phyloP scores from a whole-genome alignment of 2,113 vertebrate species.

The Rostratula benghalensis region DNA sequence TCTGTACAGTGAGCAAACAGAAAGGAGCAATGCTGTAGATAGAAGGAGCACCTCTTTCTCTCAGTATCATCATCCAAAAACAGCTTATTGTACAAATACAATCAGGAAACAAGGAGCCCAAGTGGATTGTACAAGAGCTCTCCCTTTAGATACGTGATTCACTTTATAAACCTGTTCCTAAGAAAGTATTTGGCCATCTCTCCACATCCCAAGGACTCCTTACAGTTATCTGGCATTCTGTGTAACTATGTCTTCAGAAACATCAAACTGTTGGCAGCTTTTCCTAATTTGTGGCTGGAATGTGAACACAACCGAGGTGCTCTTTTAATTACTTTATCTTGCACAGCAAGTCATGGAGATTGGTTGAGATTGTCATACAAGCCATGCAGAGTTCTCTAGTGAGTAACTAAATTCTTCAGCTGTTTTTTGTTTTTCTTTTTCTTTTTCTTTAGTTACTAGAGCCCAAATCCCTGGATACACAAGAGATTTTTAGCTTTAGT shows the following conservation, averaged over 20 bases:
- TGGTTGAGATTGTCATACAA: neutral
- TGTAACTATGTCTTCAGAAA: neutral
- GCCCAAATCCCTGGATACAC: neutral
- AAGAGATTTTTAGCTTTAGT: neutral
- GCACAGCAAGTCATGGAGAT: neutral
- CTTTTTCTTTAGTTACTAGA: neutral
- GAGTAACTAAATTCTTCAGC: neutral
- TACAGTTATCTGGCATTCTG: neutral
- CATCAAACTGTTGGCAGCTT: neutral
- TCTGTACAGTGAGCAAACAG: neutral
- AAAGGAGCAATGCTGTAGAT: neutral
- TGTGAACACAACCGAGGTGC: neutral
- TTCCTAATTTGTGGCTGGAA: neutral
- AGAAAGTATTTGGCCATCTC: neutral
- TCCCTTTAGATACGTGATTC: neutral
- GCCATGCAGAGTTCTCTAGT: neutral
- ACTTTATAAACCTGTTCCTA: neutral
- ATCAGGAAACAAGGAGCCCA: neutral
- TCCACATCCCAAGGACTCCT: neutral
- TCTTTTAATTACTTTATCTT: neutral
- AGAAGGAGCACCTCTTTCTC: neutral
- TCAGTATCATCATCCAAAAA: neutral
- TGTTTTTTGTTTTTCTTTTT: too few relatives aligned
- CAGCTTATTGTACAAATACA: neutral
- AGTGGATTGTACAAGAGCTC: neutral